Evolutionary conservation across 1,140 invertebrate genomes (phyloP).

Genomic region (Medauroidea extradentata): DNA sequence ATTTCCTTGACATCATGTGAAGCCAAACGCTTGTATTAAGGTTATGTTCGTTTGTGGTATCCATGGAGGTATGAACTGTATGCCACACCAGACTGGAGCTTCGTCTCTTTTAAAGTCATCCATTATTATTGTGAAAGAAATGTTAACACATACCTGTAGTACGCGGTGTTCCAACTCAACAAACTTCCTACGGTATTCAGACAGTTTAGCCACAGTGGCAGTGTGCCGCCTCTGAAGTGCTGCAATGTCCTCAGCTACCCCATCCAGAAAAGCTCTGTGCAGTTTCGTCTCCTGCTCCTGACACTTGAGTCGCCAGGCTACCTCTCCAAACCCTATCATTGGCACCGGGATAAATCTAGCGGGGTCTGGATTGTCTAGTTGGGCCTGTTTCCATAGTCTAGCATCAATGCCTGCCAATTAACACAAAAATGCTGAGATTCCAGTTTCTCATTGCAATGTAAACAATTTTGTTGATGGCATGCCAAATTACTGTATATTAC

Average conservation of each 20-base stretch:
- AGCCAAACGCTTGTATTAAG: too few relatives aligned
- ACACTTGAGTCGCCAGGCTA: conserved; percentile 77
- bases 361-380: conserved; percentile 88
- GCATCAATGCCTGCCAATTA: conserved; percentile 35
- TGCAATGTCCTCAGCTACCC: conserved; percentile 70
- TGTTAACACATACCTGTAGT: conserved; percentile 53
- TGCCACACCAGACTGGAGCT: too few relatives aligned
- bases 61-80: too few relatives aligned
- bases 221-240: conserved; percentile 68
- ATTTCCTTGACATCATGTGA: too few relatives aligned
- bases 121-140: too few relatives aligned
- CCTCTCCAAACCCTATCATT: conserved; percentile 82
- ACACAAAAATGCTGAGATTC: too few relatives aligned
- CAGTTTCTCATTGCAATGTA: too few relatives aligned
- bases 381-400: conserved; percentile 84
- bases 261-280: conserved; percentile 68
- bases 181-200: conserved; percentile 69
- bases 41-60: too few relatives aligned
- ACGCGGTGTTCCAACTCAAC: conserved; percentile 72
- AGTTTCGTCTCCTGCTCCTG: conserved; percentile 77
- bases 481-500: too few relatives aligned
- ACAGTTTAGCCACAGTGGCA: conserved; percentile 63
- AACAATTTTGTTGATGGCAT: too few relatives aligned
- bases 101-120: too few relatives aligned
- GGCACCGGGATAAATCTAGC: conserved; percentile 83